A percentile compares a stretch with the other conserved stretches of the same genome.
Conservation (phyloP, 2,888 invertebrate genomes). For the Suillia variegata region DNA sequence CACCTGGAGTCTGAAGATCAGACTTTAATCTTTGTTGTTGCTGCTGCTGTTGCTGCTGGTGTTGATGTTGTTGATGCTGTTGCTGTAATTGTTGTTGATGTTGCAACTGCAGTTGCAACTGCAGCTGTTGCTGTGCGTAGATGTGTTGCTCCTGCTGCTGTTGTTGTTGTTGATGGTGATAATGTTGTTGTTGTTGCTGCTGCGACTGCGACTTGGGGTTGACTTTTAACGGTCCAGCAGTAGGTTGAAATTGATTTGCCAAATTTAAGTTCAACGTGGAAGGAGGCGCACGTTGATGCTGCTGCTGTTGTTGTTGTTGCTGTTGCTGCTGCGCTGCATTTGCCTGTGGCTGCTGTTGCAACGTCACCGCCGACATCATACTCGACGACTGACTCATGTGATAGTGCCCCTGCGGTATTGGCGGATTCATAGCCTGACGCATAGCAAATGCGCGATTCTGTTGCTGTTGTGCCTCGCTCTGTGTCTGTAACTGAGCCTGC, state of each 20-base stretch:
- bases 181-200: slow-evolving; percentile 36
- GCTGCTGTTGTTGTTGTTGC: slow-evolving; percentile 37
- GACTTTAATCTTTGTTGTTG: slow-evolving; percentile 49
- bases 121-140: slow-evolving; percentile 41
- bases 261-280: slow-evolving; percentile 59
- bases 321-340: slow-evolving; percentile 36
- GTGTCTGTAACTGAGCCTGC: slow-evolving; percentile 69
- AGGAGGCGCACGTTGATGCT: slow-evolving; percentile 55
- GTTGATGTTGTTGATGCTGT: slow-evolving; percentile 56
- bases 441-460: slow-evolving; percentile 71
- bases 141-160: slow-evolving; percentile 45
- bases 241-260: slow-evolving; percentile 59
- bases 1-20: slow-evolving; percentile 50
- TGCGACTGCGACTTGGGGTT: slow-evolving; percentile 40
- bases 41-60: slow-evolving; percentile 43
- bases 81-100: slow-evolving; percentile 58
- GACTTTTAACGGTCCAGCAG: slow-evolving; percentile 55
- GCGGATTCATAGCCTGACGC: slow-evolving; percentile 67
- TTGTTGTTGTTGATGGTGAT: slow-evolving; percentile 38
- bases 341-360: slow-evolving; percentile 41
- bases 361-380: slow-evolving; percentile 50
- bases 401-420: slow-evolving; percentile 62
- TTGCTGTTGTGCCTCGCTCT: slow-evolving; percentile 68
- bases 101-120: slow-evolving; percentile 40
- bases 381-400: slow-evolving; percentile 59